Base-by-base conservation (phyloP, 2,113 vertebrate species). In the Loxodonta africana region DNA sequence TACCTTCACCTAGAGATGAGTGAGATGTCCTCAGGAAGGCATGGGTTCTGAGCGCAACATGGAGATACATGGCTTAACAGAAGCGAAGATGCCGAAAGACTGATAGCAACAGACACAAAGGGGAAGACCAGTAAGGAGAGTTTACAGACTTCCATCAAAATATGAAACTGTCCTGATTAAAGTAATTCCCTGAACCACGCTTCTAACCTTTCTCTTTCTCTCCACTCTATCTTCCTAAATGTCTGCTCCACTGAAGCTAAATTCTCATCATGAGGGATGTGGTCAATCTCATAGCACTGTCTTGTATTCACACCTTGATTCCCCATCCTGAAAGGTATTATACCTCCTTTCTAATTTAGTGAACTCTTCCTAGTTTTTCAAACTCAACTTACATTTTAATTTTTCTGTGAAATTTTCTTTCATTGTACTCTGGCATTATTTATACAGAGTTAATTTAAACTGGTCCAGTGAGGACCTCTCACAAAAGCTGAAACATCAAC, bases 401-500 rank as follows among this genome's bases (percentile, higher is more conserved):
- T 90, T 87, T 76, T 5, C 28, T 74, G 28, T 74, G 15, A 74
- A 76, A 26, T 57, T 12, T 25, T 67, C 53, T 90, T 74, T 53
- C 23, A 77, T 71, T 77, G 8, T 60, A 37, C 26, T 90, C 15
- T 71, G 20, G n/a, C 10, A 83, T 30, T 92, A 83, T 83, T 46
- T 88, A 82, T 88, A 82, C 90, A 74, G 5, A 94, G 15, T 87
- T 90, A 69, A 83, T 44, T 67, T 83, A 77, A 63, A 41, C 5
- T 62, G 63, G 18, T 17, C 77, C 71, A 2, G 21, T 26, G 20
- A 71, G 21, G 8, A 60, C 82, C 46, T 80, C 33, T 91, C 76
- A 83, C 26, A 88, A 77, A 83, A 62, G 87, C 15, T 88, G 8
- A 46, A 88, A 60, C 41, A 88, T 60, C 77, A 63, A 62, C 53